Base-by-base conservation (phyloP, 2,797 vertebrate species). In the Decapterus maruadsi region DNA sequence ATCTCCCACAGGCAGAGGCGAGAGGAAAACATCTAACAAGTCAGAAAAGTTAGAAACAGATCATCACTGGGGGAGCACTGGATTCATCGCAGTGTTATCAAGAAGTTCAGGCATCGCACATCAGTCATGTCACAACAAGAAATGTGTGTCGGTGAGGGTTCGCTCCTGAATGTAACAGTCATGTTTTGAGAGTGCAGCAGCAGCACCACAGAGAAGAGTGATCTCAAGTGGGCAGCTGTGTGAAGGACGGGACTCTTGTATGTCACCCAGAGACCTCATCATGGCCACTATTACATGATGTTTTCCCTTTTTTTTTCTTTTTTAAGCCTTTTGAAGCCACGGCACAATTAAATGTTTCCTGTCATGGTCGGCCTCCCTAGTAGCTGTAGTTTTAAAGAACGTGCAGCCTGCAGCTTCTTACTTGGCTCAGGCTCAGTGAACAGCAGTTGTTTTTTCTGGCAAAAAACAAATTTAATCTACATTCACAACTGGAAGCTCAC, bases 11-110 rank as follows among this genome's bases (percentile, higher is more conserved):
- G 65, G 62, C 60, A 72, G 72, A 74, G 45, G 58, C 51, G 46
- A 60, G 63, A 75, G 76, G 75, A 40, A 76, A 83, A 78, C 81
- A 81, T 87, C 74, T 61, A 82, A 29, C 48, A 45, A 84, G 64
- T 83, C 69, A 78, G 31, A 34, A 74, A 89, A 82, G 67, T 75
- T 82, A 72, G 69, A 38, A 72, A 77, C 55, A 61, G 58, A 82
- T 82, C 68, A 59, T 70, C 68, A 58, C 61, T 12, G 7, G 64
- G 71, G 69, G 50, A 48, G 56, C 0, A 46, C 36, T 29, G 40
- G 50, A 78, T 84, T 83, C 65, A 78, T 75, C 14, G 1, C 51
- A 64, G 77, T 78, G 63, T 71, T 78, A 67, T 62, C 2, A 26
- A 74, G 70, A 54, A 46, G 61, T 34, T 50, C 48, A 57, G 20